Conservation (phyloP, 2,888 invertebrate genomes). For the Ephialtes manifestator region DNA sequence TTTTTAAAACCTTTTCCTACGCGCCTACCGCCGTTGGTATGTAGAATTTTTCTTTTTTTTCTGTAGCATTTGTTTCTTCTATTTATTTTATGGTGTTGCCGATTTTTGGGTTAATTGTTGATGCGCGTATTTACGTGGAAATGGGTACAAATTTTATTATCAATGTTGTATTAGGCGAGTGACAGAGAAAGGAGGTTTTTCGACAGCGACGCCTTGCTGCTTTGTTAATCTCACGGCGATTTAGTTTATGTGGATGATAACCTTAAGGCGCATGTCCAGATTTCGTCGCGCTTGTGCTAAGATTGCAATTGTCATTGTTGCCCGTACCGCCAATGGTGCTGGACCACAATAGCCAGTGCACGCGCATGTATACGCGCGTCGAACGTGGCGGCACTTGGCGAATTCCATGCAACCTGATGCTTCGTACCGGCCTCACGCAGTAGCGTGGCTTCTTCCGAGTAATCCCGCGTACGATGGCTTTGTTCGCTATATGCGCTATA, state of each 20-base stretch:
- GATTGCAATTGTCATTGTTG: conserved; percentile 5
- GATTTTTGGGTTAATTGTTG: too few species aligned
- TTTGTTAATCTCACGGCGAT: too few species aligned
- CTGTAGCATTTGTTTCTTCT: neutral
- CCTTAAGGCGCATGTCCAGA: conserved; percentile 68
- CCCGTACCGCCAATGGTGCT: conserved; percentile 39
- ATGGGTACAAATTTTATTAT: too few species aligned
- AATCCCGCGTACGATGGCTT: conserved; percentile 1
- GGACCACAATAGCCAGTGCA: conserved; percentile 57
- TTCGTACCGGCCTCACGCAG: conserved; percentile 54
- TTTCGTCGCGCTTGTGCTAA: conserved; percentile 54
- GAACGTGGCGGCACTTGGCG: conserved; percentile 67
- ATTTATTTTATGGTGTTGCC: neutral
- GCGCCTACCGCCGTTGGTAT: conserved; percentile 63
- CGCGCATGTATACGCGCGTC: conserved; percentile 66
- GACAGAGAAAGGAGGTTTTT: neutral
- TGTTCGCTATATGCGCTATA: neutral
- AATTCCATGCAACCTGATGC: conserved; percentile 70
- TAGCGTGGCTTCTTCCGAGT: conserved; percentile 36
- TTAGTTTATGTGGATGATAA: neutral
- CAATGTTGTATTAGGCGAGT: too few species aligned
- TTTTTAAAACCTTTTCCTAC: neutral
- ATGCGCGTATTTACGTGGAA: too few species aligned
- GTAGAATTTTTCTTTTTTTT: conserved; percentile 18
- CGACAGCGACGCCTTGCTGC: too few species aligned